A percentile compares a stretch with the other conserved stretches of the same genome.
phyloP scores from a whole-genome alignment of 2,888 invertebrate genomes.

The Tryphoninae sp. region DNA sequence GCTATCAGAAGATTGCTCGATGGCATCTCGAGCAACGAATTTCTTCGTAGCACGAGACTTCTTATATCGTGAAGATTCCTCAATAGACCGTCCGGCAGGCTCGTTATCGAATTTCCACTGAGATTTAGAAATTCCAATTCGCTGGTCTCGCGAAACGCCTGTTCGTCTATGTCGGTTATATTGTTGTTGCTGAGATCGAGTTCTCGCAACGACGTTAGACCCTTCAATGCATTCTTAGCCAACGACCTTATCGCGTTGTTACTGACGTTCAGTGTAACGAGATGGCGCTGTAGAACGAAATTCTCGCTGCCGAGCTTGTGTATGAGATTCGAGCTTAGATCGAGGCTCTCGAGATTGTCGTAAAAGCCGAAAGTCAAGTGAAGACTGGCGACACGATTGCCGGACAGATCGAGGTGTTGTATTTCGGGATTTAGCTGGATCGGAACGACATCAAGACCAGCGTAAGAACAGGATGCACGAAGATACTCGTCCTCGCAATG shows the following conservation, averaged over 20 bases:
- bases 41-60: constrained; percentile 89
- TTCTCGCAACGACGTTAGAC: constrained; percentile 86
- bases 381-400: constrained; percentile 91
- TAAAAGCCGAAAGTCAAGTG: constrained; percentile 91
- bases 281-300: constrained; percentile 89
- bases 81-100: constrained; percentile 88
- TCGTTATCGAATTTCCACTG: constrained; percentile 89
- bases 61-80: constrained; percentile 87
- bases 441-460: constrained; percentile 91
- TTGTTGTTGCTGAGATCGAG: constrained; percentile 91
- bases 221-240: constrained; percentile 89
- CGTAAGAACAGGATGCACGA: constrained; percentile 89
- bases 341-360: constrained; percentile 89
- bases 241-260: constrained; percentile 88
- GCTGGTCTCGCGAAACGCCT: constrained; percentile 90
- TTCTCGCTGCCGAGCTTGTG: constrained; percentile 90
- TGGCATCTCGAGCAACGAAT: constrained; percentile 90
- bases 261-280: constrained; percentile 90
- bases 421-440: constrained; percentile 95
- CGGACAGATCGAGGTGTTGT: constrained; percentile 90
- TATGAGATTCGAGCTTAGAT: constrained; percentile 92
- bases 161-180: constrained; percentile 87
- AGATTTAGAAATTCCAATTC: constrained; percentile 89
- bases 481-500: constrained; percentile 90
- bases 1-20: constrained; percentile 86